A percentile compares a stretch with the other conserved stretches of the same genome.
Evolutionary conservation across 2,113 vertebrate genomes (phyloP).

Genomic region (Cnemophilus loriae): DNA sequence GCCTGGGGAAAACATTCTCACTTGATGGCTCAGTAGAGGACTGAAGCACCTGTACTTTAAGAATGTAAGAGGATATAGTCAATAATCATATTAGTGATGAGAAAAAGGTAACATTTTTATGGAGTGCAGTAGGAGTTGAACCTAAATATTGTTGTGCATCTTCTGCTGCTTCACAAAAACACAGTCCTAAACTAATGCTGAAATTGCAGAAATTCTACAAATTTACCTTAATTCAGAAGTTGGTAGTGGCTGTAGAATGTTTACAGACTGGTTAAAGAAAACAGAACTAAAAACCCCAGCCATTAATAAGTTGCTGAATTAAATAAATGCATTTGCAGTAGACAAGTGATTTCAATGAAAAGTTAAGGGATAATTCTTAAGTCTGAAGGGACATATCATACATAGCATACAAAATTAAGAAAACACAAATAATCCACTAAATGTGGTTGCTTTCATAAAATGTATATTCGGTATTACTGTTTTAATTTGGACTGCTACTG

Average conservation of each 20-base stretch:
- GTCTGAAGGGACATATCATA: not conserved
- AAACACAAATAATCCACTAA: not conserved
- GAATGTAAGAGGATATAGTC: not conserved
- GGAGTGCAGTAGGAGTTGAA: not conserved
- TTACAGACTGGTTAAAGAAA: not conserved
- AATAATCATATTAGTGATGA: not conserved
- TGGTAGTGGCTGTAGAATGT: not conserved
- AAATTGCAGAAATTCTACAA: not conserved
- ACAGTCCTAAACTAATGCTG: not conserved
- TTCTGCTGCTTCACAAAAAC: not conserved
- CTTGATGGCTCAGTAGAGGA: not conserved
- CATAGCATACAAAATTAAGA: not conserved
- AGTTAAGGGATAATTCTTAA: not conserved
- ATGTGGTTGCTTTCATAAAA: not conserved
- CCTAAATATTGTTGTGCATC: not conserved
- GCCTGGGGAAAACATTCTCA: not conserved
- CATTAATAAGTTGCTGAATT: not conserved
- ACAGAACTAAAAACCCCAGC: rapidly evolving
- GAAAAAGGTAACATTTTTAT: not conserved
- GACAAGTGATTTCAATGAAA: not conserved
- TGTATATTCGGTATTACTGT: not conserved
- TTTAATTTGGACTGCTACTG: not conserved
- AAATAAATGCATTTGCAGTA: not conserved
- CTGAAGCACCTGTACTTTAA: not conserved
- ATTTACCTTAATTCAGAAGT: not conserved